Percentiles rank a stretch among this genome's conserved stretches.
These are phyloP conservation scores for Coracias cyanogaster DNA, from an alignment of 2,797 vertebrate species.

Conservation along the genomic window DNA sequence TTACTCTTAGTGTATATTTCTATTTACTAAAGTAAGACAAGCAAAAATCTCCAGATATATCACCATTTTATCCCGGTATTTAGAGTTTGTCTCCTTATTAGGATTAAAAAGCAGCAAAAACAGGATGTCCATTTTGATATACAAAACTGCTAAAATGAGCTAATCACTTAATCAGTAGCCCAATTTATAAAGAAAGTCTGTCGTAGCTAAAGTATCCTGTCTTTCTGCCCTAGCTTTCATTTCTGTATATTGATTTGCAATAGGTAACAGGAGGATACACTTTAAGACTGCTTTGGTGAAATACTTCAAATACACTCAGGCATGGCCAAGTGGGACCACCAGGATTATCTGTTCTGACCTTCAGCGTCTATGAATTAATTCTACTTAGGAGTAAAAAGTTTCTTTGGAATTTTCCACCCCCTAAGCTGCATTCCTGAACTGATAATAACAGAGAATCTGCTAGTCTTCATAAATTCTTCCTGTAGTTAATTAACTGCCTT, in stretches of 20 bases:
- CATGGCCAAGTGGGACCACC: neutral
- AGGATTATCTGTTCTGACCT: neutral
- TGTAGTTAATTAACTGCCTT: neutral
- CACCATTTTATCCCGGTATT: neutral
- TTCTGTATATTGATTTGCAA: neutral
- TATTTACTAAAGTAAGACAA: neutral
- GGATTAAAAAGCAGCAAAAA: constrained; percentile 1
- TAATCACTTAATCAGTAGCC: neutral
- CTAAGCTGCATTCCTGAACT: neutral
- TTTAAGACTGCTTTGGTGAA: neutral
- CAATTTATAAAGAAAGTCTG: neutral
- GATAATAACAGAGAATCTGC: neutral
- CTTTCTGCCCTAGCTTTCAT: neutral
- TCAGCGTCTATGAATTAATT: neutral
- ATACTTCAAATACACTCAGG: neutral
- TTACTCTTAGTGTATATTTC: neutral
- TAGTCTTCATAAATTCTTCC: neutral
- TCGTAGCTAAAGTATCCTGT: neutral
- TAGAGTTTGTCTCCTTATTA: neutral
- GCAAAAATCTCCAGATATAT: neutral
- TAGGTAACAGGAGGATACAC: neutral
- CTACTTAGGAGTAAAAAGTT: neutral
- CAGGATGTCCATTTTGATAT: neutral
- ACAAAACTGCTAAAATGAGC: neutral
- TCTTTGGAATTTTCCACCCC: neutral